Evolutionary conservation across 2,888 invertebrate genomes (phyloP).

Genomic region (Tridacna crocea): DNA sequence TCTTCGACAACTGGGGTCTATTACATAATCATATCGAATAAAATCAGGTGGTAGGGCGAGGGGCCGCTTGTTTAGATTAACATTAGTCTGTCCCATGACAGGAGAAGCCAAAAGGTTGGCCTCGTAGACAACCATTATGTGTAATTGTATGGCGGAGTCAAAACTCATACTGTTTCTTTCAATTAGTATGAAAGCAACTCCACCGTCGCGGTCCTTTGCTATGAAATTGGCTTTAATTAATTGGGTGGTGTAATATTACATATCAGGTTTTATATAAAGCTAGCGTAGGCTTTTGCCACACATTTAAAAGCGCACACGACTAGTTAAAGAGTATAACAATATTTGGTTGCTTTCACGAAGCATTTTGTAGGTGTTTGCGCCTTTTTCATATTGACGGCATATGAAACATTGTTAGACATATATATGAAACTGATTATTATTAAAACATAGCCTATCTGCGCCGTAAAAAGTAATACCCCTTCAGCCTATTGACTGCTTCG

Average conservation of each 20-base stretch:
- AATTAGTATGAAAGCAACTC: neutral
- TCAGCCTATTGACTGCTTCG: too few relatives aligned
- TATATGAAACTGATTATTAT: too few relatives aligned
- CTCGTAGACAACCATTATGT: neutral
- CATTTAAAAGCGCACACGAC: neutral
- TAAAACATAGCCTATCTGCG: too few relatives aligned
- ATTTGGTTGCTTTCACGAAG: too few relatives aligned
- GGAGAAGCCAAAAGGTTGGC: neutral
- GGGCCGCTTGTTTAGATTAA: slow-evolving; percentile 40
- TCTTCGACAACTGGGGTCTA: slow-evolving; percentile 6
- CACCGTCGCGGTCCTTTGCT: slow-evolving; percentile 5
- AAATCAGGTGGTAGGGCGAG: slow-evolving; percentile 43
- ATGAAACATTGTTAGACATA: too few relatives aligned
- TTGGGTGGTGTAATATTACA: neutral
- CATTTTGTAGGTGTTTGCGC: too few relatives aligned
- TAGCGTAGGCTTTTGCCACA: neutral
- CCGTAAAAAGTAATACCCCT: too few relatives aligned
- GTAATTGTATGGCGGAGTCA: slow-evolving; percentile 1
- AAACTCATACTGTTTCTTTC: neutral
- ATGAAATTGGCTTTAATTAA: slow-evolving; percentile 14
- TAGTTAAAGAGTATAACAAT: too few relatives aligned
- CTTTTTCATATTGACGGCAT: too few relatives aligned
- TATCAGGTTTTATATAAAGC: neutral
- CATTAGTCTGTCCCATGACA: slow-evolving; percentile 8
- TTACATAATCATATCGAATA: slow-evolving; percentile 34